phyloP scores from a whole-genome alignment of 2,113 vertebrate species.

The Cryptoleucopteryx plumbea region DNA sequence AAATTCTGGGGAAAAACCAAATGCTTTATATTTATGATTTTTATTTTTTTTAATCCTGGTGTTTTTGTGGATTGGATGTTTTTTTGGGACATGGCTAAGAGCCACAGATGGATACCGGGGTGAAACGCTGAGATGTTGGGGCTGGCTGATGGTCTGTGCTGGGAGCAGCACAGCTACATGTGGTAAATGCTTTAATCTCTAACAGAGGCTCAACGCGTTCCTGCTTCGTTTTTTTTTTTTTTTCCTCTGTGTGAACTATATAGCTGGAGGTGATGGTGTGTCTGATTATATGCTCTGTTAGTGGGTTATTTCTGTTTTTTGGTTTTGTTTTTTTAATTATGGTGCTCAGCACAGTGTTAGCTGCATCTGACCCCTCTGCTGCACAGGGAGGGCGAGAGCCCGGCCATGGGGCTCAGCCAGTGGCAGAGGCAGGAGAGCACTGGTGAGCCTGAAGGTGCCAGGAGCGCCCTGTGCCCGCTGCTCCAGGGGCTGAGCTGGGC shows the following conservation, averaged over 20 bases:
- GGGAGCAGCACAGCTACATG: background rate
- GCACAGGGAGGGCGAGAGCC: background rate
- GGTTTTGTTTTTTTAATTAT: background rate
- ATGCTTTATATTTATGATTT: background rate
- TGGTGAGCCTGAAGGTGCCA: background rate
- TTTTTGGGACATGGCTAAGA: background rate
- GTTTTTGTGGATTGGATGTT: background rate
- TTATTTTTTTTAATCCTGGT: background rate
- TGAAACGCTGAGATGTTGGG: background rate
- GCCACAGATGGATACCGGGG: background rate
- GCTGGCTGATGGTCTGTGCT: background rate
- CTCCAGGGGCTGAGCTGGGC: background rate
- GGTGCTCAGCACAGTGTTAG: background rate
- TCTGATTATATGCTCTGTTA: background rate
- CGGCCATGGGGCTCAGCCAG: fast-evolving
- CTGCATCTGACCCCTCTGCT: background rate
- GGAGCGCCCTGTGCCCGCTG: background rate
- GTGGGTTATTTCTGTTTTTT: background rate
- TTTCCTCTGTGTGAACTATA: fast-evolving
- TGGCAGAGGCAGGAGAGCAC: background rate
- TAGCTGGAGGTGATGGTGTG: background rate
- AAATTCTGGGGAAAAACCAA: background rate
- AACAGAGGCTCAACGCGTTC: fast-evolving
- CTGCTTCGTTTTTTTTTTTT: background rate
- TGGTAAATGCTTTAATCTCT: background rate